Base-by-base conservation (phyloP, 2,888 invertebrate species). In the Polydesmus complanatus region DNA sequence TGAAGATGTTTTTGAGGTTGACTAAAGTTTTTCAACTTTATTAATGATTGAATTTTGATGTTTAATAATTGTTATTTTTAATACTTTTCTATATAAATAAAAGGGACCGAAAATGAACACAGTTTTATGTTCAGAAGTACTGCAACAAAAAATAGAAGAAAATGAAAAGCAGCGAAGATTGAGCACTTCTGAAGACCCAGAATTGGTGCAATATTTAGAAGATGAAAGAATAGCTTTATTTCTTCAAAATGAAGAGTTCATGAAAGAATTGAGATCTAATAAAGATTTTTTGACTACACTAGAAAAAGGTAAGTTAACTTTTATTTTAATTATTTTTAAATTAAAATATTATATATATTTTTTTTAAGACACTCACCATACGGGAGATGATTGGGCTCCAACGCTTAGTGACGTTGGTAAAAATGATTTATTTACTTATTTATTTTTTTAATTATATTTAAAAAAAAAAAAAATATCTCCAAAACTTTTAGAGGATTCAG, bases 241-340 rank as follows among this genome's bases (percentile, higher is more conserved):
- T 73, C 77, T 92, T 61, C 92, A 92, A 73, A 92, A 92, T 70
- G 88, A 89, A 70, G 92, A 93, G 73, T 92, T 92, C 68, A 84
- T 92, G 81, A 82, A 85, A 53, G 88, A 91, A 70, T 75, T 92
- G 47, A 78, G 88, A 62, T 84, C 85, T 81, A 88, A 92, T 73
- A 84, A 87, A 71, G 89, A 90, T 69, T 92, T 92, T 70, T 83
- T 92, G 79, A 83, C 83, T 25, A 85, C 88, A 1, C 75, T 91
- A 55, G 86, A 89, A 69, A 84, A 82, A 70, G 89, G 88, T 78
- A 22, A 19, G 58, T 58, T 37, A 25, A 58, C 26, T 37, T 27
- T n/a, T 47, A 19, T 47, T 56, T 22, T 37, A n/a, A n/a, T n/a
- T n/a, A n/a, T n/a, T n/a, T n/a, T n/a, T n/a, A n/a, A n/a, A n/a